Conservation (phyloP, 2,888 invertebrate species). For the Pilophorus perplexus region DNA sequence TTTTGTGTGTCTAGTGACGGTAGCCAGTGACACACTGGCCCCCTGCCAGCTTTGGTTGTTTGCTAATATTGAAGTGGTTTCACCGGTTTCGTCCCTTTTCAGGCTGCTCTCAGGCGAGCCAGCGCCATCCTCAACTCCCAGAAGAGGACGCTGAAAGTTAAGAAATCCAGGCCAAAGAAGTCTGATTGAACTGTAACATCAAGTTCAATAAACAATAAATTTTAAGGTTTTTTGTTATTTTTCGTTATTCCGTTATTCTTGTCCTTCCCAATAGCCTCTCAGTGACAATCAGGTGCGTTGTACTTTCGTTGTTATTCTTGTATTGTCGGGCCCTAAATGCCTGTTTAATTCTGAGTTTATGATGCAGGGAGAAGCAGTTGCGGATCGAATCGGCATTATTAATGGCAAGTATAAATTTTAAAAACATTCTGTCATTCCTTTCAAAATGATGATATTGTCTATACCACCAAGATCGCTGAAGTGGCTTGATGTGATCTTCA, state of each 20-base stretch:
- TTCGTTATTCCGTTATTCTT: conserved; percentile 15
- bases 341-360: no score
- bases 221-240: conserved; percentile 26
- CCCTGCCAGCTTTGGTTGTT: background rate
- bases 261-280: no score
- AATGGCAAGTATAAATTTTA: no score
- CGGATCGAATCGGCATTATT: no score
- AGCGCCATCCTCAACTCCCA: conserved; percentile 91
- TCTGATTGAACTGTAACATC: conserved; percentile 62
- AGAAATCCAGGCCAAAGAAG: conserved; percentile 77
- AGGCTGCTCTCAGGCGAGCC: conserved; percentile 88
- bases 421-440: no score
- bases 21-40: no score
- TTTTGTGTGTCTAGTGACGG: no score
- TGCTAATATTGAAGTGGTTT: background rate
- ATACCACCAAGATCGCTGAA: conserved; percentile 38
- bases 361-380: no score
- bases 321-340: no score
- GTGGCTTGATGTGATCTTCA: conserved; percentile 24
- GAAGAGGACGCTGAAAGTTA: conserved; percentile 78
- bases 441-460: conserved; percentile 25
- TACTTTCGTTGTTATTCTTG: no score
- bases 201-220: conserved; percentile 25
- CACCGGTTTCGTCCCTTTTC: conserved; percentile 47
- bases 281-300: no score